Conservation (phyloP, 2,797 vertebrate species). For the Novumbra hubbsi region DNA sequence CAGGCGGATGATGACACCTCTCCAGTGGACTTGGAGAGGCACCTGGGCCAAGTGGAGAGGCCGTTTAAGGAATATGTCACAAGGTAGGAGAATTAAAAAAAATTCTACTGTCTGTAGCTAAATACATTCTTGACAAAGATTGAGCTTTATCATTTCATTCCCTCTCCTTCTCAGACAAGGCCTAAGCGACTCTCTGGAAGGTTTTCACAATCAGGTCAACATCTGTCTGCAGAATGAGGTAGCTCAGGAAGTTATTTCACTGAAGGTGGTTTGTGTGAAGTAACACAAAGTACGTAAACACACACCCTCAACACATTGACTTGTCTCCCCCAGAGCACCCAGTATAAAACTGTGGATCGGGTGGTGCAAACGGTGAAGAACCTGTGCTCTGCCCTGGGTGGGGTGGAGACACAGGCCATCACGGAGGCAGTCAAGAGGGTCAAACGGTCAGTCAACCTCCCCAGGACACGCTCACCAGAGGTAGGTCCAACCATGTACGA, state of each 20-base stretch:
- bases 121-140: not conserved
- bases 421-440: constrained; percentile 87
- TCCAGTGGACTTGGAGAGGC: constrained; percentile 82
- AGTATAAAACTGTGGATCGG: constrained; percentile 86
- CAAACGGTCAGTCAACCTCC: constrained; percentile 85
- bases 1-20: constrained; percentile 87
- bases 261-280: not conserved
- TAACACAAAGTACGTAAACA: constrained; percentile 31
- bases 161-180: constrained; percentile 72
- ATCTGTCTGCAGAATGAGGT: constrained; percentile 88
- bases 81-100: constrained; percentile 81
- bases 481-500: constrained; percentile 56
- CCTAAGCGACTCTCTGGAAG: constrained; percentile 85
- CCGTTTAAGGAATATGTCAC: constrained; percentile 89
- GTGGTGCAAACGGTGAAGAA: constrained; percentile 89
- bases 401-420: constrained; percentile 87
- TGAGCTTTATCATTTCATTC: not conserved
- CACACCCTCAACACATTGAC: not conserved
- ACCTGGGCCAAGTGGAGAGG: constrained; percentile 85
- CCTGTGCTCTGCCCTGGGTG: constrained; percentile 87
- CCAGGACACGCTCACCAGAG: constrained; percentile 81
- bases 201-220: constrained; percentile 85
- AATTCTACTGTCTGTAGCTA: not conserved
- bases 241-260: constrained; percentile 19
- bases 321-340: constrained; percentile 70